Evolutionary conservation across 2,888 invertebrate species (phyloP), one percentile per base, ranked within the genome.

Genomic region (Eumerus sabulonum): DNA sequence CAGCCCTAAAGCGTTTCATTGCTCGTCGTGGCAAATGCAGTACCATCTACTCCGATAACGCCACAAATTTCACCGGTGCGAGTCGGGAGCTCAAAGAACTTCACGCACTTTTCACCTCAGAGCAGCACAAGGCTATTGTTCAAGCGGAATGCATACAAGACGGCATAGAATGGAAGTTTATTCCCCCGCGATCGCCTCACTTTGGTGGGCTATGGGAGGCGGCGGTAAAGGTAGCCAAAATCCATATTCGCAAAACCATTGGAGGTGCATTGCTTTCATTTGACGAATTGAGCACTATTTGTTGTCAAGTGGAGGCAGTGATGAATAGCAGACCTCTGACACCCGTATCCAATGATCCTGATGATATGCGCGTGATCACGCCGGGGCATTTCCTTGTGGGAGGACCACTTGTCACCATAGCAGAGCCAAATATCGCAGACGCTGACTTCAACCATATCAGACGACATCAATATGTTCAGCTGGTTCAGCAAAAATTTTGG

Each of bases 381-480:
- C 57, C 47, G n/a, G 59, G 44, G 0, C 70, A 73, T 40, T 76
- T 71, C 42, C 48, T 71, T 16, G 44, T 67, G 16, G 57, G 62
- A 1, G 38, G 48, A 16, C 62, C 70, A n/a, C 53, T 74, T 9
- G 51, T 42, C 14, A 38, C 56, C 9, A 53, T 45, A 11, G 57
- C 71, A 5, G 66, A 71, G 27, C 62, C 50, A 2, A 42, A 19
- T 16, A 13, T 72, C 1, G 54, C 51, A 11, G 72, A 68, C 5
- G 35, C 35, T n/a, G 59, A 36, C 1, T 27, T 62, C 1, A 54
- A n/a, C 16, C 38, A 54, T 2, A 60, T 77, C 1, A 56, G 17
- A 13, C 38, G 57, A 27, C 72, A 68, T 50, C 59, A 73, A 47
- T 66, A 70, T 13, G n/a, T 81, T 18, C 74, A 74, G 13, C 38